These are phyloP conservation scores for Probaryconus sp. DNA, from an alignment of 1,140 invertebrate genomes.

Conservation along the genomic window DNA sequence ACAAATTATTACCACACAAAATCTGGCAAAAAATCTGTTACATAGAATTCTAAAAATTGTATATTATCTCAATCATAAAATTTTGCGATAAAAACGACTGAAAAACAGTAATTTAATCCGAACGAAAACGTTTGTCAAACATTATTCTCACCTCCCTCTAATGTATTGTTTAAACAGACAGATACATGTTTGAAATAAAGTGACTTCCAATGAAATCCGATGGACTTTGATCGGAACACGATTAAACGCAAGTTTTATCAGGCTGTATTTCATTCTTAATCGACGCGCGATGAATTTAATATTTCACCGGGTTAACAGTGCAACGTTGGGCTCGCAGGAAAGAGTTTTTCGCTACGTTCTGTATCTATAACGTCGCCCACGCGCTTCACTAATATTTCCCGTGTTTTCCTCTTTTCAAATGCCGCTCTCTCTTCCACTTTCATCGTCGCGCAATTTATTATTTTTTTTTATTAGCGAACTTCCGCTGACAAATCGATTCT, in stretches of 20 bases:
- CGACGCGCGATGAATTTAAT: slow-evolving; percentile 29
- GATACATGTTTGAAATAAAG: slow-evolving; percentile 12
- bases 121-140: too few relatives aligned
- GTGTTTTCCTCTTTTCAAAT: slow-evolving; percentile 18
- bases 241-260: slow-evolving; percentile 26
- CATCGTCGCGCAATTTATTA: slow-evolving; percentile 36
- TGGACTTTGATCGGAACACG: slow-evolving; percentile 25
- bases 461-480: slow-evolving; percentile 35
- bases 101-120: too few relatives aligned
- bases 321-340: too few relatives aligned
- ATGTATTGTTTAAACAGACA: too few relatives aligned
- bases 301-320: too few relatives aligned
- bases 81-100: too few relatives aligned
- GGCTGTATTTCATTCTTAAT: slow-evolving; percentile 43
- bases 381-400: slow-evolving; percentile 36
- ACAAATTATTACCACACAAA: too few relatives aligned
- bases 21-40: too few relatives aligned
- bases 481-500: slow-evolving; percentile 38
- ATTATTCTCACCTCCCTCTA: background rate
- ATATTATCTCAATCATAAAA: too few relatives aligned
- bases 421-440: slow-evolving; percentile 15
- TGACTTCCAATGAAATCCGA: slow-evolving; percentile 18
- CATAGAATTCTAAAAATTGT: too few relatives aligned
- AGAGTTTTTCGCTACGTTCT: slow-evolving; percentile 6
- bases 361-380: slow-evolving; percentile 15